phyloP scores from a whole-genome alignment of 2,113 vertebrate genomes.

The Columba livia region DNA sequence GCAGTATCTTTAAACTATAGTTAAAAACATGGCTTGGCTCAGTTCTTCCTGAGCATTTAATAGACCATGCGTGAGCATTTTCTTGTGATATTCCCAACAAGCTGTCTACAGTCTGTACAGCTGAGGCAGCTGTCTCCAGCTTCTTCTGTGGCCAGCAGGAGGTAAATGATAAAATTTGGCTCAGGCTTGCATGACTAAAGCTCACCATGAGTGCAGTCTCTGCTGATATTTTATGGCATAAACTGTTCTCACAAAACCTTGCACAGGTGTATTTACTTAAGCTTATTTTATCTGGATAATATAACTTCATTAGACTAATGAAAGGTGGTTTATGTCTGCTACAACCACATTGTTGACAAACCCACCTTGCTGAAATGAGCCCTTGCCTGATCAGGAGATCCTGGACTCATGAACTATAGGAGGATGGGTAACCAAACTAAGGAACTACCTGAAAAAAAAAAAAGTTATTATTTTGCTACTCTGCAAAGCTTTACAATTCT shows the following conservation, averaged over 20 bases:
- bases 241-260: neutral
- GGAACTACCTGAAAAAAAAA: neutral
- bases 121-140: neutral
- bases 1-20: neutral
- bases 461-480: neutral
- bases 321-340: neutral
- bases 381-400: neutral
- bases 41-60: neutral
- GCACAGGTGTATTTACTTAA: neutral
- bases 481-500: neutral
- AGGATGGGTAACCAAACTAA: neutral
- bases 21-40: neutral
- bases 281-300: neutral
- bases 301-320: neutral
- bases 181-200: neutral
- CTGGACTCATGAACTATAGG: neutral
- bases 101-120: neutral
- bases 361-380: neutral
- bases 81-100: neutral
- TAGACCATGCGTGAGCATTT: neutral
- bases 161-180: neutral
- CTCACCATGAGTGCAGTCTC: neutral
- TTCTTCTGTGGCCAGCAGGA: neutral
- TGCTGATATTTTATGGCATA: neutral
- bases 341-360: neutral